These are phyloP conservation scores for Leucophora obtusa DNA, from an alignment of 2,888 invertebrate genomes.

Conservation along the genomic window DNA sequence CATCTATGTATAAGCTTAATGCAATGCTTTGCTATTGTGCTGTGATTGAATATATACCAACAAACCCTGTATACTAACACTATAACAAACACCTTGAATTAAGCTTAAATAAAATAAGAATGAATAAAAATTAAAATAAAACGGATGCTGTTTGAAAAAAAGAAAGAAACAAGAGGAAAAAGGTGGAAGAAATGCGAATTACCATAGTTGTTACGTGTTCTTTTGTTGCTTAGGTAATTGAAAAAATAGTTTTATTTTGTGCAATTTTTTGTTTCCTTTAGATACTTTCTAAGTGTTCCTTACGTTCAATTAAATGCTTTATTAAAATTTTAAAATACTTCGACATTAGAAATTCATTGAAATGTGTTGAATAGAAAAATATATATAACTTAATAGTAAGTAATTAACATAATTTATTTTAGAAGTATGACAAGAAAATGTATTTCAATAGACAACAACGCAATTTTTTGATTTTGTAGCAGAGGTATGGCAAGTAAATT, in stretches of 20 bases:
- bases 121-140: slow-evolving; percentile 6
- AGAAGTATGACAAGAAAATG: too few relatives aligned
- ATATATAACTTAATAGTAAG: slow-evolving; percentile 23
- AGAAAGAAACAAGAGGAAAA: neutral
- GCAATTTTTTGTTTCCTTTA: neutral
- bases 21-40: neutral
- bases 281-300: neutral
- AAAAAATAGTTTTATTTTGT: slow-evolving; percentile 31
- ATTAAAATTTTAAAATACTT: slow-evolving; percentile 32
- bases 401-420: slow-evolving; percentile 25
- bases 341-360: slow-evolving; percentile 27
- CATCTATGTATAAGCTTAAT: neutral
- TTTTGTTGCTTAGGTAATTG: slow-evolving; percentile 35
- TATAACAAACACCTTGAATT: slow-evolving; percentile 8
- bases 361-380: neutral
- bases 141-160: neutral
- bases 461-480: too few relatives aligned
- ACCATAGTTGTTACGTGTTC: slow-evolving; percentile 25
- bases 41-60: neutral
- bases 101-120: neutral
- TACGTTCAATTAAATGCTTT: slow-evolving; percentile 55
- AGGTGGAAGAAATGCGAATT: neutral
- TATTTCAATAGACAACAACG: too few relatives aligned
- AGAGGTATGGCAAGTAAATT: too few relatives aligned
- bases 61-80: neutral